Conservation (phyloP, 1,140 invertebrate genomes). For the Sipha flava region DNA sequence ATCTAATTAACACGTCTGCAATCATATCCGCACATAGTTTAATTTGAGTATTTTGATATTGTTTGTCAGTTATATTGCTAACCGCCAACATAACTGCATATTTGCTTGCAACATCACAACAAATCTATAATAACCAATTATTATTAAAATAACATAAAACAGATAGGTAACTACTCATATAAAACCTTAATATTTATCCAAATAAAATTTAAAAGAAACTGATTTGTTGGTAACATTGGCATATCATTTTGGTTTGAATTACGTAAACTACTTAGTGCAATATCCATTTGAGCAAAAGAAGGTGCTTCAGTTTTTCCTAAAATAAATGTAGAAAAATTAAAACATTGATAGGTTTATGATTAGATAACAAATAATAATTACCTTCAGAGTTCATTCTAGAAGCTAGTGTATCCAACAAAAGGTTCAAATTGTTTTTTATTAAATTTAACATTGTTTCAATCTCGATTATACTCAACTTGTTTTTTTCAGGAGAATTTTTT, state of each 20-base stretch:
- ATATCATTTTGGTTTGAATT: conserved; percentile 43
- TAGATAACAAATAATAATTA: not conserved
- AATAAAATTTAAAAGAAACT: conserved; percentile 61
- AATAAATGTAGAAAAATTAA: conserved; percentile 22
- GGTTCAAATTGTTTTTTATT: conserved; percentile 42
- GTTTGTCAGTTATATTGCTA: not conserved
- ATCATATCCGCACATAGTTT: conserved; percentile 49
- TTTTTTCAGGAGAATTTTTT: conserved; percentile 34
- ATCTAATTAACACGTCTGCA: conserved; percentile 57
- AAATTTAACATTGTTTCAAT: conserved; percentile 41
- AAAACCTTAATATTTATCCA: conserved; percentile 72
- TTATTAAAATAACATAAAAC: not conserved
- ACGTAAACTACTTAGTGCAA: conserved; percentile 43
- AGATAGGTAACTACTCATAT: conserved; percentile 34
- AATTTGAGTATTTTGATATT: conserved; percentile 38
- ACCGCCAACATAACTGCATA: conserved; percentile 28
- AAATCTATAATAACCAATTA: conserved; percentile 42
- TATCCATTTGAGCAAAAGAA: conserved; percentile 54
- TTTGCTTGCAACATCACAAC: conserved; percentile 49
- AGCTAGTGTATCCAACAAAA: conserved; percentile 44
- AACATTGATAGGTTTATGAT: not conserved
- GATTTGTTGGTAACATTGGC: conserved; percentile 55
- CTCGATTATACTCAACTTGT: conserved; percentile 34
- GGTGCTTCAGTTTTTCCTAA: conserved; percentile 44
- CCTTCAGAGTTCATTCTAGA: conserved; percentile 21